A percentile compares a stretch with the other conserved stretches of the same genome.
phyloP scores from a whole-genome alignment of 2,797 vertebrate species.

The Amphiprion clarkii region DNA sequence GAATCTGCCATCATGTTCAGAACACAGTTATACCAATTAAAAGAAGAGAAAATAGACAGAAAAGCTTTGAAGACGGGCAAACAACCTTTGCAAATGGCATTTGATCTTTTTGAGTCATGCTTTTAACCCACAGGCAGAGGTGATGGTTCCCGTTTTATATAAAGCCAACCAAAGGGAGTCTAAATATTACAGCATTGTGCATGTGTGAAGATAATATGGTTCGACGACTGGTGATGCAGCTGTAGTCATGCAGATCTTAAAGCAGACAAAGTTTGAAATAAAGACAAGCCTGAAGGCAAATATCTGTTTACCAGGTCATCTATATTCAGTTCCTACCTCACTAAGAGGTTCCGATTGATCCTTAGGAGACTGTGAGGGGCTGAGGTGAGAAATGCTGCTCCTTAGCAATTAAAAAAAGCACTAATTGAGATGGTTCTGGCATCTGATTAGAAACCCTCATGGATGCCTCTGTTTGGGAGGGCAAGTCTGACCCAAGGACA shows the following conservation, averaged over 20 bases:
- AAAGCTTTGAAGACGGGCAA: slow-evolving; percentile 27
- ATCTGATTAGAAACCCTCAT: slow-evolving; percentile 43
- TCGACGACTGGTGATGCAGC: slow-evolving; percentile 5
- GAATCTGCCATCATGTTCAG: slow-evolving; percentile 42
- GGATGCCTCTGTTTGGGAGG: slow-evolving; percentile 20
- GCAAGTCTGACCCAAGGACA: slow-evolving; percentile 21
- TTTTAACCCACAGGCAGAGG: slow-evolving; percentile 16
- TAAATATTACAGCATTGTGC: slow-evolving; percentile 9
- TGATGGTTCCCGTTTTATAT: background rate
- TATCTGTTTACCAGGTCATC: slow-evolving; percentile 44
- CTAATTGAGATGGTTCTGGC: slow-evolving; percentile 17
- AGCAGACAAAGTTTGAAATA: slow-evolving; percentile 37
- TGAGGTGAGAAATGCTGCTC: slow-evolving; percentile 25
- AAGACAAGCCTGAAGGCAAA: slow-evolving; percentile 32
- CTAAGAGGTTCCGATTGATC: slow-evolving; percentile 49
- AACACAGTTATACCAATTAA: slow-evolving; percentile 20
- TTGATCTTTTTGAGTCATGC: slow-evolving; percentile 26
- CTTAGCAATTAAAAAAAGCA: slow-evolving; percentile 23
- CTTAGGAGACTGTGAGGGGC: slow-evolving; percentile 27
- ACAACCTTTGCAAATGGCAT: slow-evolving; percentile 29
- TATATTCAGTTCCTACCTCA: slow-evolving; percentile 38
- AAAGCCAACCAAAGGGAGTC: background rate
- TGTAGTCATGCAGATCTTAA: slow-evolving; percentile 26
- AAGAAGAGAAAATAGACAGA: slow-evolving; percentile 5
- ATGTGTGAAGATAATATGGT: slow-evolving; percentile 15